Evolutionary conservation across 2,888 invertebrate genomes (phyloP).

Genomic region (Thymelicus lineola): DNA sequence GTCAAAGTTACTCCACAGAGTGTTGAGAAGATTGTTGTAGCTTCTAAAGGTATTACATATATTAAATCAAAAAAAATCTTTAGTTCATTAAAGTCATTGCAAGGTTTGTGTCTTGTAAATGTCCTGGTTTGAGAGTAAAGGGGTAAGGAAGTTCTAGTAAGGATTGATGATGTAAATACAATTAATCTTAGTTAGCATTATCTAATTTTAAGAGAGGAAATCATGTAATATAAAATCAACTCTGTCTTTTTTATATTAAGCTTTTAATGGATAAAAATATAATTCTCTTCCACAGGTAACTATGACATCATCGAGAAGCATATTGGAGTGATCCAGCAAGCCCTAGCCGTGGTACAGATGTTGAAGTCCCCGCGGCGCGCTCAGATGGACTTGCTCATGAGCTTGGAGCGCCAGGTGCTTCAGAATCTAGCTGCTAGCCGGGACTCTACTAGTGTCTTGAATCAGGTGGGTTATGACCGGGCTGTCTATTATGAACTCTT

Average conservation of each 20-base stretch:
- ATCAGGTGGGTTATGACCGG: conserved; percentile 74
- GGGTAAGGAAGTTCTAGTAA: too few species aligned
- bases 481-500: too few species aligned
- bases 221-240: too few species aligned
- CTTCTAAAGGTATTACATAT: conserved; percentile 65
- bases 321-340: conserved; percentile 72
- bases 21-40: conserved; percentile 74
- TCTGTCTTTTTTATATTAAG: too few species aligned
- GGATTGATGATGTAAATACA: too few species aligned
- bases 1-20: conserved; percentile 79
- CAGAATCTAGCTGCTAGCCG: conserved; percentile 82
- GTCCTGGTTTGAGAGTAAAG: too few species aligned
- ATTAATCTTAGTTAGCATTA: too few species aligned
- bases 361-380: conserved; percentile 82
- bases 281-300: conserved; percentile 59
- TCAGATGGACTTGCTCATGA: conserved; percentile 85
- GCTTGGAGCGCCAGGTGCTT: conserved; percentile 86
- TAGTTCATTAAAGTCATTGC: too few species aligned
- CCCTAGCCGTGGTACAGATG: conserved; percentile 82
- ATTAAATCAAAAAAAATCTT: too few species aligned
- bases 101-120: too few species aligned
- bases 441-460: conserved; percentile 83
- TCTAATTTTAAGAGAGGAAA: too few species aligned
- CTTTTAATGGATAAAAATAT: too few species aligned
- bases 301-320: conserved; percentile 72